Base-by-base conservation (phyloP, 2,888 invertebrate genomes). In the Leptinotarsa tumamoca region DNA sequence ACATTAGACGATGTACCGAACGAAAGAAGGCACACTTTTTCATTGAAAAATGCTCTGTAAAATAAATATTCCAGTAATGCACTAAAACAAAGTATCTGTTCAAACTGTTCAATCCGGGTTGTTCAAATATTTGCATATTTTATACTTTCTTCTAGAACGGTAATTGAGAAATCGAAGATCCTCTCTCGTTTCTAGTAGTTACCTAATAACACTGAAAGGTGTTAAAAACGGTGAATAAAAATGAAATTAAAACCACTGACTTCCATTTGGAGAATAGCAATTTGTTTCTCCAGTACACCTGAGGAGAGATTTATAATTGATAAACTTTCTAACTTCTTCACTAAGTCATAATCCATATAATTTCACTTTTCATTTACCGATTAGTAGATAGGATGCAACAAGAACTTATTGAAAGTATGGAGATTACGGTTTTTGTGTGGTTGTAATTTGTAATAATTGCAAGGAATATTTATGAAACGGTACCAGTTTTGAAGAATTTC, bases 291-390 rank as follows among this genome's bases (percentile, higher is more conserved):
- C 33, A 33, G 15, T 33, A n/a, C 63, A 63, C 27, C 63, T 63
- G 63, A 63, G 18, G 63, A 63, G 63, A 33, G 17, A 63, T 63
- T 58, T 63, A 43, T 63, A 63, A 63, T 63, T 63, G 63, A 27
- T 27, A 10, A 63, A 63, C 63, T 63, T 63, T 63, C 63, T 63
- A 63, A 63, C n/a, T 63, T 63, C 63, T 63, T 43, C 63, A 33
- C 43, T 43, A 43, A 43, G 63, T 27, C 14, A 43, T 63, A 63
- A 43, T 63, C 63, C 33, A n/a, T 43, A 33, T 63, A 63, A 63
- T 63, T 63, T 63, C 63, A 63, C 63, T 63, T 63, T 63, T 63
- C 63, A 33, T 63, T 43, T n/a, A 63, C 21, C 14, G 61, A 23
- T 61, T 18, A 23, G 4, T 58, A 4, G 21, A 14, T 63, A 17